Percentiles rank a stretch among this genome's conserved stretches.
Conservation (phyloP, 2,888 invertebrate genomes). For the Lasioglossum malachurum region DNA sequence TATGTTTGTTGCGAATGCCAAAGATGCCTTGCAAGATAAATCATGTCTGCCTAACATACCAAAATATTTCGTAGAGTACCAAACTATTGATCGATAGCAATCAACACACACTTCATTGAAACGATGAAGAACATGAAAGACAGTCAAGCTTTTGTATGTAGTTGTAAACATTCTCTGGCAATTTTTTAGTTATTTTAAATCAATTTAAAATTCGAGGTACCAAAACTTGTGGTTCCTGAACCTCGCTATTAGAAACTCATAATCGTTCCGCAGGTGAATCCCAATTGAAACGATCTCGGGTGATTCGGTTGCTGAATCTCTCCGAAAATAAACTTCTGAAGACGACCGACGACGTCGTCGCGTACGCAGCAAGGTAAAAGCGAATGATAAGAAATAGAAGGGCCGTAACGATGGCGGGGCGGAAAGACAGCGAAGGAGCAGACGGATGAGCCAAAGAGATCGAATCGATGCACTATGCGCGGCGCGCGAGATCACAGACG, state of each 20-base stretch:
- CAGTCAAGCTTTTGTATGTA: no score
- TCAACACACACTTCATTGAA: not conserved
- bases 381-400: constrained; percentile 44
- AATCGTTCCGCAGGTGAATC: not conserved
- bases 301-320: not conserved
- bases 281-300: not conserved
- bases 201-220: not conserved
- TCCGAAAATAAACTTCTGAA: not conserved
- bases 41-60: not conserved
- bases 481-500: constrained; percentile 74
- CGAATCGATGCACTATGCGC: constrained; percentile 68
- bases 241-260: not conserved
- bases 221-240: not conserved
- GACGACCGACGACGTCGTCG: not conserved
- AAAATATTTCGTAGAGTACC: not conserved
- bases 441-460: constrained; percentile 29
- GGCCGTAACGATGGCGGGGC: not conserved
- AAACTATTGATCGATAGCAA: not conserved
- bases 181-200: not conserved
- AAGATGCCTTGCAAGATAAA: constrained; percentile 18
- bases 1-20: constrained; percentile 16
- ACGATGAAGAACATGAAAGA: no score
- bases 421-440: constrained; percentile 22
- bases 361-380: not conserved
- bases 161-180: no score